Evolutionary conservation across 2,797 vertebrate species (phyloP).

Genomic region (Ctenochaetus hawaiiensis): DNA sequence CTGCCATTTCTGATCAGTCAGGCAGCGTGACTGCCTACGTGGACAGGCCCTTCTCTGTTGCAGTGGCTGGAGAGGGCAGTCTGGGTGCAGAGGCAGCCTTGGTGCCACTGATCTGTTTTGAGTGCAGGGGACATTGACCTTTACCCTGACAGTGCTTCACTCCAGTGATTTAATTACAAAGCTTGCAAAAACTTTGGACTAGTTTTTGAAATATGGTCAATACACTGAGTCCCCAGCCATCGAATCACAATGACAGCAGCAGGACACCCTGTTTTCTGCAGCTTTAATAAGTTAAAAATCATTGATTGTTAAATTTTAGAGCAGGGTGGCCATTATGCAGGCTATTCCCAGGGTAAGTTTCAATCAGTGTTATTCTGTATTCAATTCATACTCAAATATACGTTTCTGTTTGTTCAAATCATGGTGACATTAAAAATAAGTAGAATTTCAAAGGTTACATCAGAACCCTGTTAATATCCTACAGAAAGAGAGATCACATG

Average conservation of each 20-base stretch:
- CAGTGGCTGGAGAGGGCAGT: conserved; percentile 7
- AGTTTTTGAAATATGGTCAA: conserved; percentile 40
- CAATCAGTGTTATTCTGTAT: not conserved
- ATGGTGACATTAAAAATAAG: conserved; percentile 35
- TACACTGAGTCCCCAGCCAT: conserved; percentile 1
- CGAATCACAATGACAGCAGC: conserved; percentile 21
- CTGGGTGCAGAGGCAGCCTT: conserved; percentile 10
- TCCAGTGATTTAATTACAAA: conserved; percentile 45
- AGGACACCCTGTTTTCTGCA: conserved; percentile 13
- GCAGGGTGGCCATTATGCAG: not conserved
- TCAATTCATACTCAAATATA: not conserved
- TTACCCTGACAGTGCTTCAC: conserved; percentile 14
- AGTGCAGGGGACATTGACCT: conserved; percentile 53
- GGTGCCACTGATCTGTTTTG: conserved; percentile 32
- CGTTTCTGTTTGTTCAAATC: conserved; percentile 18
- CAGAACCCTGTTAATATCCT: conserved; percentile 3
- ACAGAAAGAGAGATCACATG: conserved; percentile 20
- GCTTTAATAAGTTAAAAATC: conserved; percentile 13
- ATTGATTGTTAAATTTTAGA: conserved; percentile 11
- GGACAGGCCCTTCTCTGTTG: conserved; percentile 1
- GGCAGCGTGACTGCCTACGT: conserved; percentile 28
- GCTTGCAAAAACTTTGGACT: conserved; percentile 26
- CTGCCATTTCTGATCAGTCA: conserved; percentile 70
- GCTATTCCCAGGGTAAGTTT: too few species aligned
- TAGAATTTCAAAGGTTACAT: conserved; percentile 28